Base-by-base conservation (phyloP, 2,888 invertebrate species). In the Steromphala cineraria region DNA sequence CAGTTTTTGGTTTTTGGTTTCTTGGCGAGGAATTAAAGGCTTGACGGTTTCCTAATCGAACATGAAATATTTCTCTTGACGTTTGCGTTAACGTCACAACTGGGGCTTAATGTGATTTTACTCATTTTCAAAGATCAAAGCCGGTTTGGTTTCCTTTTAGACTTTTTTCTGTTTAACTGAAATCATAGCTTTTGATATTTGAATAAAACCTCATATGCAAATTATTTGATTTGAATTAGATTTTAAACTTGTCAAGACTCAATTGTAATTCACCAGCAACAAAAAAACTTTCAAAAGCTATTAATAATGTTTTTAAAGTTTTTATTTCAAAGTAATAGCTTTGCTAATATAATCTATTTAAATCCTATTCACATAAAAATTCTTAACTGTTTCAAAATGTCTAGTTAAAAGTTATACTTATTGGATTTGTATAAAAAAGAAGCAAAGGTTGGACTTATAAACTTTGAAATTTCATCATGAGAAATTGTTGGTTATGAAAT, bases 91-190 rank as follows among this genome's bases (percentile, higher is more conserved):
- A 36, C 28, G 40, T 36, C 36, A 71, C 31, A 71, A 19, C 71
- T n/a, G 36, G 19, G 28, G 71, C 28, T 71, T 71, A 71, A 71
- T 71, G 40, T 40, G 28, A 19, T 71, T 71, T 40, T 24, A 71
- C 40, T 40, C 71, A 71, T 28, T 71, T 71, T 36, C 10, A 17
- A 40, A 71, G 31, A 71, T 71, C 71, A 71, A 71, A 71, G 71
- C 40, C 19, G 19, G 40, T 28, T 28, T 8, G 15, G 28, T 62
- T 62, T 62, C 62, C 24, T 62, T 28, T 62, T 62, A 62, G 24
- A 28, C 62, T 62, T 62, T 62, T 62, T 62, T 5, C 8, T 2
- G 46, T 21, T 24, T 13, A 62, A 62, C 28, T 62, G 24, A 28
- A 62, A 62, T 62, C 62, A 62, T 62, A 28, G 62, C 62, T 62